phyloP scores from a whole-genome alignment of 2,797 vertebrate genomes.

The Gobionotothen gibberifrons region DNA sequence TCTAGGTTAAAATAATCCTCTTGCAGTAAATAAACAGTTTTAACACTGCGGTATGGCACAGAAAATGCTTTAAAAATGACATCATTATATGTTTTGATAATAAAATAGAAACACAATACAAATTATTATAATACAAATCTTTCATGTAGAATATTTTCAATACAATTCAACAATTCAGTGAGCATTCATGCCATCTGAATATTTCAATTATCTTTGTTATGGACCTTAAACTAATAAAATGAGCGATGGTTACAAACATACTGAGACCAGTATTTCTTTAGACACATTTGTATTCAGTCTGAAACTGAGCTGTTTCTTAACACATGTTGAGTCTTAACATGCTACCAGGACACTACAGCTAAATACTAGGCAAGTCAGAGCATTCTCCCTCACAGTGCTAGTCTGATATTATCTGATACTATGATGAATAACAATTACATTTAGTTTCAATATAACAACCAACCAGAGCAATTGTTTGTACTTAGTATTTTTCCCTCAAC shows the following conservation, averaged over 20 bases:
- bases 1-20: conserved; percentile 49
- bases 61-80: conserved; percentile 31
- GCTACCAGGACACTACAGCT: not conserved
- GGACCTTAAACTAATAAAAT: not conserved
- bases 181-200: not conserved
- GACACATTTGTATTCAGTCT: conserved; percentile 2
- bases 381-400: not conserved
- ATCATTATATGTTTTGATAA: conserved; percentile 29
- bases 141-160: not conserved
- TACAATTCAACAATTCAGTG: not conserved
- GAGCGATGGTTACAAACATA: not conserved
- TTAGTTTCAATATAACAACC: not conserved
- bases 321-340: conserved; percentile 3
- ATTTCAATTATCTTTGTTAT: not conserved
- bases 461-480: not conserved
- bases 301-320: not conserved
- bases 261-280: not conserved
- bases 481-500: conserved; percentile 8
- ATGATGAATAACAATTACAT: not conserved
- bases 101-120: conserved; percentile 1
- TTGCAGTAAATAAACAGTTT: conserved; percentile 19
- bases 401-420: not conserved
- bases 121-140: not conserved
- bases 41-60: conserved; percentile 12
- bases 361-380: not conserved